Base-by-base conservation (phyloP, 1,140 invertebrate genomes). In the Odontomachus brunneus region DNA sequence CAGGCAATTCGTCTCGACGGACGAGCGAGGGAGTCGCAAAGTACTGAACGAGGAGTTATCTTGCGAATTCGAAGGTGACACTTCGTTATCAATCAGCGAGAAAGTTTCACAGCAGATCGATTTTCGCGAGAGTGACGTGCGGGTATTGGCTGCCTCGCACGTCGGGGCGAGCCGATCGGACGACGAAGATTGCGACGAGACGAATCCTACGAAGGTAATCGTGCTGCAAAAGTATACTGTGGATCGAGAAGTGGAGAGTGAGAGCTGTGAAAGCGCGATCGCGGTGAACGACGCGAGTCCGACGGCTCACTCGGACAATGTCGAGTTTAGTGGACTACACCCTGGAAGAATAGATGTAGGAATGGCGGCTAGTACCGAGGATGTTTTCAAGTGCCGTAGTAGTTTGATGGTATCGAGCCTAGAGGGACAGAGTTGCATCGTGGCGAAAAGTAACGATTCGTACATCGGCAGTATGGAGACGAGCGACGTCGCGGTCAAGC, bases 51-150 rank as follows among this genome's bases (percentile, higher is more conserved):
- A 83, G 12, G 72, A 88, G 3, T 82, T 29, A n/a, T 63, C 72
- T 69, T 74, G 51, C n/a, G 65, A 80, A n/a, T n/a, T 24, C 17
- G 33, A 84, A 15, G 57, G 69, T 3, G 63, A 80, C 14, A 38
- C 69, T 59, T 71, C 33, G n/a, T 14, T 22, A 14, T 1, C 48
- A 15, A 55, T 44, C 55, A 51, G 86, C 48, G 86, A 89, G n/a
- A 92, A 91, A 63, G 85, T 85, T 15, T 84, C 87, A 17, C 78
- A 84, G 72, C 91, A 88, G 66, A 65, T 76, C 19, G 87, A 84
- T 59, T 90, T 84, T 62, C 62, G 73, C 19, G 33, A 80, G 65
- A 59, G 33, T 4, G 65, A 80, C 51, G 17, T 7, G 38, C 38
- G 9, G 9, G 38, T 44, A 0, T 2, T 33, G 29, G 29, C 5